phyloP scores from a whole-genome alignment of 2,797 vertebrate species.

The Falco cherrug region DNA sequence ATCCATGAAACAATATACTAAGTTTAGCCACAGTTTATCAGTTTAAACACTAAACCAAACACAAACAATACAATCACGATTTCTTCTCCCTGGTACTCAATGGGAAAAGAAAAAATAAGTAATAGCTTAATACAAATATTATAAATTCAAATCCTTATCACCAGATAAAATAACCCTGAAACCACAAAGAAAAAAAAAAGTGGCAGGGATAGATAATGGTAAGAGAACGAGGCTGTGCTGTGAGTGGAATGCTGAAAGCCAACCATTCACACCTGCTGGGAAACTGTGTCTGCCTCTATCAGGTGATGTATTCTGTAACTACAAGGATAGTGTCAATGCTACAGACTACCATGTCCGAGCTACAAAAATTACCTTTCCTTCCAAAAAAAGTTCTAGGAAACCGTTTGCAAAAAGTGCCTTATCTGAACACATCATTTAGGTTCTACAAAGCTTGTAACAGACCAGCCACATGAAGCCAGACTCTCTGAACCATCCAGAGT shows the following conservation, averaged over 20 bases:
- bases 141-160: neutral
- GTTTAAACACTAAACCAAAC: neutral
- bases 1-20: neutral
- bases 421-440: neutral
- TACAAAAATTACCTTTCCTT: neutral
- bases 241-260: neutral
- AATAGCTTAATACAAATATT: neutral
- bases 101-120: too few species aligned
- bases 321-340: accelerated
- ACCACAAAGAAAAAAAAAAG: neutral
- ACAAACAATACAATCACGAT: neutral
- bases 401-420: neutral
- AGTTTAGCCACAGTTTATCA: neutral
- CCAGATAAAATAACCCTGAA: neutral
- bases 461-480: neutral
- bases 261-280: neutral
- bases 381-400: neutral
- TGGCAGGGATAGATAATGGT: neutral
- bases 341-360: neutral
- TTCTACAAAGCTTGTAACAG: neutral
- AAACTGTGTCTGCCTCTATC: accelerated
- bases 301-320: neutral
- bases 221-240: neutral
- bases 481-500: accelerated
- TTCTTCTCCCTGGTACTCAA: neutral